Base-by-base conservation (phyloP, 2,113 vertebrate species). In the Sinocyclocheilus anophthalmus region DNA sequence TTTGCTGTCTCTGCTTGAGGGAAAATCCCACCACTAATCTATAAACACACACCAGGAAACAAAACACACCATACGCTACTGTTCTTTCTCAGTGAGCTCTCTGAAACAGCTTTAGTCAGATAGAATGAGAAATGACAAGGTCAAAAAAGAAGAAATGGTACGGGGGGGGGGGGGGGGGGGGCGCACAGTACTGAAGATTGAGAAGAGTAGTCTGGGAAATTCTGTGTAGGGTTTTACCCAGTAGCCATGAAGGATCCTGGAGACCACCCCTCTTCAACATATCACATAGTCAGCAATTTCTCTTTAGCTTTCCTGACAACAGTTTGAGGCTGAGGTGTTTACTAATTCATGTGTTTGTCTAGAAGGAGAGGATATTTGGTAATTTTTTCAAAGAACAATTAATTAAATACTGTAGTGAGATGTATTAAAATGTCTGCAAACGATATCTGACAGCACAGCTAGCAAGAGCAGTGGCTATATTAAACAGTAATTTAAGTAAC, bases 11-110 rank as follows among this genome's bases (percentile, higher is more conserved):
- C 85, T 83, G n/a, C 77, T 91, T 87, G 87, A 85, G 90, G 92
- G n/a, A n/a, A n/a, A n/a, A n/a, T n/a, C n/a, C 92, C 91, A 93
- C 93, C 93, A 93, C 93, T 82, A 93, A 91, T 90, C 84, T 87
- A 91, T 92, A 84, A 42, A 72, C 85, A 86, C 89, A 77, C 76
- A 20, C 18, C 53, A 87, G 16, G n/a, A n/a, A 55, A 81, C 84
- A 88, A n/a, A n/a, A n/a, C 18, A 76, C 14, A 70, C 63, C 79
- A n/a, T 26, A 26, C 26, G n/a, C n/a, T 67, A 67, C 79, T 81
- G 39, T 91, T 90, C 91, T 93, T 94, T 90, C 92, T 93, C 91
- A 92, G 89, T 86, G 84, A 39, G 85, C 88, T 81, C 45, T 86
- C 61, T 67, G 89, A 93, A 93, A 87, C 84, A 90, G 10, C 73